Conservation (phyloP, 2,797 vertebrate species). For the Xenentodon cancila region DNA sequence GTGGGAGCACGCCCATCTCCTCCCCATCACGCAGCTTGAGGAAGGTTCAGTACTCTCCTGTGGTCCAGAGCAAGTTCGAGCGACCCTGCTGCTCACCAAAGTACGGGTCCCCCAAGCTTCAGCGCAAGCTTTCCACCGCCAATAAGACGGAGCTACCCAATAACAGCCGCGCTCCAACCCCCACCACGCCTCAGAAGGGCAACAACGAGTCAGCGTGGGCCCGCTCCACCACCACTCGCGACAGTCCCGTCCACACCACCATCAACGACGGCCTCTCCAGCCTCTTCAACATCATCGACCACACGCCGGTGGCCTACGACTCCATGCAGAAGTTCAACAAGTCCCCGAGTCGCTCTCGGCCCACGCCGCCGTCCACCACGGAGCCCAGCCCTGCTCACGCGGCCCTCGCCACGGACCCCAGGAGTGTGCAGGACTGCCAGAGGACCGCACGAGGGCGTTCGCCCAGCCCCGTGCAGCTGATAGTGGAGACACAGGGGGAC, state of each 20-base stretch:
- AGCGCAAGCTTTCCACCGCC: slow-evolving; percentile 85
- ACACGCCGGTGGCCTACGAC: slow-evolving; percentile 89
- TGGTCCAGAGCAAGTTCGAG: slow-evolving; percentile 95
- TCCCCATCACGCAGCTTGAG: slow-evolving; percentile 93
- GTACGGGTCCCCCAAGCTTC: slow-evolving; percentile 97
- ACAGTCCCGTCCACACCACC: slow-evolving; percentile 97
- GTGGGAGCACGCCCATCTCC: slow-evolving; percentile 89
- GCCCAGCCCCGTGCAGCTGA: slow-evolving; percentile 90
- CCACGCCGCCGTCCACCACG: slow-evolving; percentile 66
- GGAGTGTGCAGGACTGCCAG: slow-evolving; percentile 80
- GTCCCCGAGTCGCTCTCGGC: slow-evolving; percentile 87
- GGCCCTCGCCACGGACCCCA: slow-evolving; percentile 51
- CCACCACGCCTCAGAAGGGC: slow-evolving; percentile 88
- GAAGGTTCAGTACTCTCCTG: slow-evolving; percentile 91
- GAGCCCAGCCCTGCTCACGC: slow-evolving; percentile 66
- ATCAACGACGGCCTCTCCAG: slow-evolving; percentile 98
- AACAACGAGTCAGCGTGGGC: slow-evolving; percentile 98
- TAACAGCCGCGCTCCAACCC: slow-evolving; percentile 71
- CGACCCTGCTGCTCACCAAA: slow-evolving; percentile 97
- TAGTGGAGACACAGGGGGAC: slow-evolving; percentile 86
- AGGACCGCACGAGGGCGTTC: slow-evolving; percentile 88
- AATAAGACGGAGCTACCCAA: slow-evolving; percentile 86
- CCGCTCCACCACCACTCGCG: slow-evolving; percentile 95
- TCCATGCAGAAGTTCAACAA: slow-evolving; percentile 87
- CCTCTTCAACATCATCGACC: slow-evolving; percentile 98